A percentile compares a stretch with the other conserved stretches of the same genome.
Evolutionary conservation across 2,888 invertebrate genomes (phyloP).

Genomic region (Parnassius apollo): DNA sequence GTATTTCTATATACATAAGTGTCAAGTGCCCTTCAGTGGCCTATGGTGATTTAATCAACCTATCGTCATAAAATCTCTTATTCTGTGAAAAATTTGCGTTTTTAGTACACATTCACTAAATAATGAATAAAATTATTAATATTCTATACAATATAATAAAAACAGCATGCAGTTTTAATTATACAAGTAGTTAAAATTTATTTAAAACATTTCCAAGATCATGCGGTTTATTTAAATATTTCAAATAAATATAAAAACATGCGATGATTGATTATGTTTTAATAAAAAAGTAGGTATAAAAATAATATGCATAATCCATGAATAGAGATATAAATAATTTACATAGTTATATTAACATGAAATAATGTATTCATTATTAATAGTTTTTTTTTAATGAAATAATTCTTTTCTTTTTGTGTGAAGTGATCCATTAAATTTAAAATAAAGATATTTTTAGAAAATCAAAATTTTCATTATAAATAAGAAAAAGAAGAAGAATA

Average conservation of each 20-base stretch:
- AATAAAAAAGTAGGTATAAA: constrained; percentile 8
- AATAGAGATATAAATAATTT: not conserved
- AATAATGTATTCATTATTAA: constrained; percentile 71
- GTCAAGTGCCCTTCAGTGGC: no score
- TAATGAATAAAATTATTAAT: not conserved
- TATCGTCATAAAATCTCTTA: no score
- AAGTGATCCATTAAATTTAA: not conserved
- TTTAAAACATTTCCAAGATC: constrained; percentile 6
- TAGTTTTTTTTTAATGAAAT: not conserved
- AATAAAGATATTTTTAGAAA: no score
- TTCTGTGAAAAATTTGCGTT: no score
- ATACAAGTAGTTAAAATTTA: not conserved
- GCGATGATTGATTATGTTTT: constrained; percentile 25
- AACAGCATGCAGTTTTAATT: constrained; percentile 20
- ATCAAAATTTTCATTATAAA: no score
- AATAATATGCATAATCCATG: constrained; percentile 28
- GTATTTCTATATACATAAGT: no score
- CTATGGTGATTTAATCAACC: no score
- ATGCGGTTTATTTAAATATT: constrained; percentile 17
- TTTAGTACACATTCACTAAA: no score
- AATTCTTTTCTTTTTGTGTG: not conserved
- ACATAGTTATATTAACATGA: constrained; percentile 23
- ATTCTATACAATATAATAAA: constrained; percentile 17
- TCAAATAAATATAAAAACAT: constrained; percentile 9
- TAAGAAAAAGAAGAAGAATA: no score